Percentiles rank a stretch among this genome's conserved stretches.
Conservation (phyloP, 2,113 vertebrate genomes). For the Protomyctophum bolini region DNA sequence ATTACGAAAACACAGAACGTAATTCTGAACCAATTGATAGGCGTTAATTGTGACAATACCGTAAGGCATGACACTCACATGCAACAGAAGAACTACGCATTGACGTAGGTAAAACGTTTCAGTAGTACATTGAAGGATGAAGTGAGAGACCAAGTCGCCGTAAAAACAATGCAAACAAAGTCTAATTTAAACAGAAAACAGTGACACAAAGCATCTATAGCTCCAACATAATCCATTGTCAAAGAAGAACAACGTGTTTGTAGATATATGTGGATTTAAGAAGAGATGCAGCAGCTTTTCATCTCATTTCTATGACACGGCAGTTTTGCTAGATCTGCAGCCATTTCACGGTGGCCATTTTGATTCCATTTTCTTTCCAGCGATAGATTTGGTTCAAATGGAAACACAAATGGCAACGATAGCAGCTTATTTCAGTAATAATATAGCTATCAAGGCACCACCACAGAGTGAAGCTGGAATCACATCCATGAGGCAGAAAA, state of each 20-base stretch:
- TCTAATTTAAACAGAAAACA: neutral
- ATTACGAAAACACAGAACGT: neutral
- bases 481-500: neutral
- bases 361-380: too few relatives aligned
- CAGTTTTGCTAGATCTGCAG: too few relatives aligned
- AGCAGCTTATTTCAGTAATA: too few relatives aligned
- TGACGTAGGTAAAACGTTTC: neutral
- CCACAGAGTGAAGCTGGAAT: neutral
- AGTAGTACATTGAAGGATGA: neutral
- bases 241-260: neutral
- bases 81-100: neutral
- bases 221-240: neutral
- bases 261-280: too few relatives aligned
- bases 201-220: neutral
- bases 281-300: too few relatives aligned
- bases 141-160: neutral
- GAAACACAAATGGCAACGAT: too few relatives aligned
- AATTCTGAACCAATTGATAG: neutral
- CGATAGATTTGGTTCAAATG: too few relatives aligned
- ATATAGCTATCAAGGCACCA: neutral
- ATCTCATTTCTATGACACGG: too few relatives aligned
- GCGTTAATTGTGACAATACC: constrained; percentile 4
- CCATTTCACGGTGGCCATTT: too few relatives aligned
- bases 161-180: neutral
- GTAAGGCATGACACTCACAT: neutral